These are phyloP conservation scores for Cynopterus sphinx DNA, from an alignment of 2,797 vertebrate species.

Conservation along the genomic window DNA sequence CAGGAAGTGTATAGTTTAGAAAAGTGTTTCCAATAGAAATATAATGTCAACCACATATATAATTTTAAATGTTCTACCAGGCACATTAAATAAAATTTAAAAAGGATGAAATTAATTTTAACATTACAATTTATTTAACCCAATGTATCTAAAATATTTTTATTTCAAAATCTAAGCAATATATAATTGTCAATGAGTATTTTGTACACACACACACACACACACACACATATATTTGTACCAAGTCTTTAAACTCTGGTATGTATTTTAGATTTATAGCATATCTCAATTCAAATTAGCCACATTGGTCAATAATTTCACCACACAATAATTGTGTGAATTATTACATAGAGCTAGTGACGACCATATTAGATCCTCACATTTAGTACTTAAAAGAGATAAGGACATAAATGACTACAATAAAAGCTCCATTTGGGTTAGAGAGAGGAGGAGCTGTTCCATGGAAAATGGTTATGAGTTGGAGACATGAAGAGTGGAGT, in stretches of 20 bases:
- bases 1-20: not conserved
- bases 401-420: not conserved
- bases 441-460: not conserved
- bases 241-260: not conserved
- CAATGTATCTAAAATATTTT: not conserved
- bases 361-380: too few relatives aligned
- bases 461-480: not conserved
- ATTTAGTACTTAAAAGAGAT: not conserved
- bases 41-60: not conserved
- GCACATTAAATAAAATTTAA: not conserved
- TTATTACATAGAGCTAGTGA: not conserved
- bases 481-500: not conserved
- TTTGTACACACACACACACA: not conserved
- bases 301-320: not conserved
- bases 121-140: not conserved
- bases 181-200: not conserved
- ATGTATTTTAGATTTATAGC: not conserved
- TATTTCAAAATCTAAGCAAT: not conserved
- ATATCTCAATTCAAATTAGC: not conserved
- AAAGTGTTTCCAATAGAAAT: not conserved
- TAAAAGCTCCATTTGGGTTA: not conserved
- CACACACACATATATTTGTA: not conserved
- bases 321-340: too few relatives aligned
- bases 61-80: not conserved
- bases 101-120: not conserved